phyloP scores from a whole-genome alignment of 2,797 vertebrate species.

The Pempheris klunzingeri region DNA sequence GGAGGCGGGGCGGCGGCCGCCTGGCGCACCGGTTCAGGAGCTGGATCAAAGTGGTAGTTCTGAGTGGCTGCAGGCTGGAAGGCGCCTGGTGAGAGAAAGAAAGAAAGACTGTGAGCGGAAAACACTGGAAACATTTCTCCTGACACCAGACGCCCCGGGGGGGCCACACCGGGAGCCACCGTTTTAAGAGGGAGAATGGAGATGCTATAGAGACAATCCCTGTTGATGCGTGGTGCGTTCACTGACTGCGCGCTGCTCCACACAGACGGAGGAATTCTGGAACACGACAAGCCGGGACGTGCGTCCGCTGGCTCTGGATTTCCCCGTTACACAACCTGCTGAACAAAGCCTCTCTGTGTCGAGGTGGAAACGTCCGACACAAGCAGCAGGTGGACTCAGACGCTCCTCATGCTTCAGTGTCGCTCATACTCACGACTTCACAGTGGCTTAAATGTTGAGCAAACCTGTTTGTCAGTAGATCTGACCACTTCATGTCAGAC shows the following conservation, averaged over 20 bases:
- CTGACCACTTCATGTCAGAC: not conserved
- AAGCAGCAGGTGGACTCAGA: constrained; percentile 14
- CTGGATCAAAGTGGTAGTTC: constrained; percentile 81
- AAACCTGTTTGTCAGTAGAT: not conserved
- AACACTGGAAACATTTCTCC: not conserved
- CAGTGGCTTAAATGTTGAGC: not conserved
- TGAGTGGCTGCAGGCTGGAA: constrained; percentile 79
- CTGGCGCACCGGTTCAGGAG: constrained; percentile 78
- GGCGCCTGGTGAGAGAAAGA: constrained; percentile 49
- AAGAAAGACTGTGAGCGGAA: not conserved
- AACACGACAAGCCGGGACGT: constrained; percentile 47
- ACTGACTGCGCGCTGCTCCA: not conserved
- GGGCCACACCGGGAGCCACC: not conserved
- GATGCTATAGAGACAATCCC: not conserved
- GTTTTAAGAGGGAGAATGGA: not conserved
- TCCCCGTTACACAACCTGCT: constrained; percentile 41
- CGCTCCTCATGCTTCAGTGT: not conserved
- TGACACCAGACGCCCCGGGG: not conserved
- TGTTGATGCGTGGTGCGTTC: not conserved
- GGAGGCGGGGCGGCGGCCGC: constrained; percentile 80
- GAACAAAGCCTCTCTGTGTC: constrained; percentile 50
- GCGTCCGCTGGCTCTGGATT: constrained; percentile 6
- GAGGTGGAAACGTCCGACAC: constrained; percentile 21
- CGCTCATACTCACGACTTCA: not conserved
- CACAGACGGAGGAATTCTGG: constrained; percentile 10